Evolutionary conservation across 2,888 invertebrate species (phyloP), one percentile per base, ranked within the genome.

Genomic region (Scaptomyza tumidula): DNA sequence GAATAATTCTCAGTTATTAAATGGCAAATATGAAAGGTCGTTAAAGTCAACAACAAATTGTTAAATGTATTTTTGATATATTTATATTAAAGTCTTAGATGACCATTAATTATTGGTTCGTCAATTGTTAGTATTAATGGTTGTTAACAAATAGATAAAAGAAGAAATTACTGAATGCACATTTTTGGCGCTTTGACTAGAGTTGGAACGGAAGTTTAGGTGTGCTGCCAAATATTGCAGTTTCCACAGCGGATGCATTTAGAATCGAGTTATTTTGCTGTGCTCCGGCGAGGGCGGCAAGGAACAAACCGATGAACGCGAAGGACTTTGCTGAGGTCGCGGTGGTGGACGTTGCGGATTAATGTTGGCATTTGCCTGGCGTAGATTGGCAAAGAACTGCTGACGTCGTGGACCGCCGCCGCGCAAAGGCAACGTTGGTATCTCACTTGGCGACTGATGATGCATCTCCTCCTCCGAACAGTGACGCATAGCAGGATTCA

Each of bases 401-500:
- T 92, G 91, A 19, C 91, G 91, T 6, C 92, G 83, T 3, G 91
- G 91, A 0, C 91, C 91, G 39, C 90, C 90, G 45, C 91, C 91
- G 11, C 92, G 90, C 41, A 92, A 67, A 1, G 92, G 92, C 58
- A 92, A 75, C 3, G 92, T 92, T 37, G 92, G 92, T 48, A 92
- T 92, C 82, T 92, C 92, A 61, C 91, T 92, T n/a, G 92, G 92
- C 7, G 92, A 91, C 58, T 91, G 91, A 66, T 90, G 90, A n/a
- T 82, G 62, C 11, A 90, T 78, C 44, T 92, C 91, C 29, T 92
- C 91, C 53, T 92, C 90, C 4, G 91, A 86, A 39, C 91, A 91
- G 60, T 91, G 90, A 1, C 92, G 90, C 92, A 92, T 92, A 55
- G 94, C 93, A 54, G 94, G 92, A 86, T 94, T 94, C 0, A 94